These are phyloP conservation scores for Morpho achilles DNA, from an alignment of 2,888 invertebrate genomes.

Conservation along the genomic window DNA sequence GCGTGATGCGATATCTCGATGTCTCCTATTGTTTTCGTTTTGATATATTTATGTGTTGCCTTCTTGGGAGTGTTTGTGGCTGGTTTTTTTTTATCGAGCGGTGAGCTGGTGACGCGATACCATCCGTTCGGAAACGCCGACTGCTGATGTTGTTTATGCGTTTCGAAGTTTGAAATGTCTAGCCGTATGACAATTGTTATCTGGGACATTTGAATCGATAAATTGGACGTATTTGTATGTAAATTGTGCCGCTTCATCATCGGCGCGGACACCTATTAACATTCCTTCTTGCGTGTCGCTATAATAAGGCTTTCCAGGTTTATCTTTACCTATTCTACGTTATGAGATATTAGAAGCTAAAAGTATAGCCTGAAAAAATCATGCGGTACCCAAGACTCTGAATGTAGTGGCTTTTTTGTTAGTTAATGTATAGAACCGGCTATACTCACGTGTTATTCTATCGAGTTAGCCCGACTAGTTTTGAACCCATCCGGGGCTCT, in stretches of 20 bases:
- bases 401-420: too few relatives aligned
- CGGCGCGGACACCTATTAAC: not conserved
- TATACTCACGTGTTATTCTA: too few relatives aligned
- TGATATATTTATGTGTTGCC: conserved; percentile 74
- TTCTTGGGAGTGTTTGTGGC: conserved; percentile 60
- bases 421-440: too few relatives aligned
- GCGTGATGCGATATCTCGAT: conserved; percentile 72
- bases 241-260: conserved; percentile 5
- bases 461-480: too few relatives aligned
- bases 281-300: not conserved
- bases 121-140: conserved; percentile 53
- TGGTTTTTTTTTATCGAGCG: conserved; percentile 40
- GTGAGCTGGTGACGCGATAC: conserved; percentile 56
- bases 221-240: conserved; percentile 7
- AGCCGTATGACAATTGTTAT: conserved; percentile 41
- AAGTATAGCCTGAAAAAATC: too few relatives aligned
- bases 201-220: conserved; percentile 32
- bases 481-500: too few relatives aligned
- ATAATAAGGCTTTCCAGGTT: not conserved
- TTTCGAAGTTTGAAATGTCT: conserved; percentile 40
- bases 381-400: too few relatives aligned
- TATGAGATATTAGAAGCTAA: too few relatives aligned
- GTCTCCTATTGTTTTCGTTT: conserved; percentile 77
- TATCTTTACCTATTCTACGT: too few relatives aligned
- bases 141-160: conserved; percentile 62